Percentiles rank a stretch among this genome's conserved stretches.
phyloP scores from a whole-genome alignment of 2,797 vertebrate genomes.

The Carapus acus region DNA sequence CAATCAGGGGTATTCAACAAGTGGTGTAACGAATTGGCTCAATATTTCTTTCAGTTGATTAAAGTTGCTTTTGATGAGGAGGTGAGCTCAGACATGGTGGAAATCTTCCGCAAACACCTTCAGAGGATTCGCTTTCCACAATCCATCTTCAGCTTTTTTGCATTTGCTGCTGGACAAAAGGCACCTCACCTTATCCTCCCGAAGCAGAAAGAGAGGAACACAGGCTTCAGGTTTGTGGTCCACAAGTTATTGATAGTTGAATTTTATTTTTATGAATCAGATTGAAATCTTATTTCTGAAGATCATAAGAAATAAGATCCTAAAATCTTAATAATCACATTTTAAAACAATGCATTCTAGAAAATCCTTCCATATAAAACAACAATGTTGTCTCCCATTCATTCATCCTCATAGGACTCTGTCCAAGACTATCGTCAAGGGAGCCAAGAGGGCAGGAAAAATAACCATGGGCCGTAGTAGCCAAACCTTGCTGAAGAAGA shows the following conservation, averaged over 20 bases:
- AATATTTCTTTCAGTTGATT: constrained; percentile 76
- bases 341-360: not conserved
- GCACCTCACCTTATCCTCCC: constrained; percentile 88
- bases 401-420: constrained; percentile 75
- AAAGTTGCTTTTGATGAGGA: constrained; percentile 98
- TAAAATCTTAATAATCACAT: constrained; percentile 3
- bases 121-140: constrained; percentile 94
- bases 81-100: constrained; percentile 93
- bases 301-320: no score
- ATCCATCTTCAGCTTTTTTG: constrained; percentile 93
- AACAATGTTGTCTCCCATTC: constrained; percentile 11
- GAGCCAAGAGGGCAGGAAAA: constrained; percentile 92
- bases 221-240: constrained; percentile 84
- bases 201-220: constrained; percentile 97
- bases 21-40: no score
- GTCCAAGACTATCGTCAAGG: constrained; percentile 96
- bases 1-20: no score
- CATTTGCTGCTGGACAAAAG: constrained; percentile 90
- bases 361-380: constrained; percentile 3
- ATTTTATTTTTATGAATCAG: no score
- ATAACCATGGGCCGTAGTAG: constrained; percentile 95
- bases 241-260: no score
- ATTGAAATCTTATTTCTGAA: no score
- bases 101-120: constrained; percentile 95
- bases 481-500: constrained; percentile 87